phyloP scores from a whole-genome alignment of 1,140 invertebrate genomes.

The Copidosoma floridanum region DNA sequence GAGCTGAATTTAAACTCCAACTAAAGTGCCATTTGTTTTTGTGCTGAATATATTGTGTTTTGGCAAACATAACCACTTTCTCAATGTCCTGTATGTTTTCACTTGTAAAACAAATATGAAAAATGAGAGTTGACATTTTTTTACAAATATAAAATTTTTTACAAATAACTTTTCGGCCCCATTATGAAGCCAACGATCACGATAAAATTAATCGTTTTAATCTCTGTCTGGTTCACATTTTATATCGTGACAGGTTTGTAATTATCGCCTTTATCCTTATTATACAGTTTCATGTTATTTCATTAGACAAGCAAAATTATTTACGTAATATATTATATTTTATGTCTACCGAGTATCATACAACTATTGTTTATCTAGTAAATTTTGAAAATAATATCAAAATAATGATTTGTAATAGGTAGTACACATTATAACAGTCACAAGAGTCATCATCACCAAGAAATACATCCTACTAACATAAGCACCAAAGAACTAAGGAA shows the following conservation, averaged over 20 bases:
- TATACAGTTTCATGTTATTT: background rate
- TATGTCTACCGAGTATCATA: background rate
- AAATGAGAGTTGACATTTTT: background rate
- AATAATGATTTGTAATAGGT: background rate
- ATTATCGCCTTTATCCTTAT: too few relatives aligned
- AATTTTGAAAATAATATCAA: too few relatives aligned
- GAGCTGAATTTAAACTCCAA: too few relatives aligned
- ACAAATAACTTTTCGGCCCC: too few relatives aligned
- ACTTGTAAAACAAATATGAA: background rate
- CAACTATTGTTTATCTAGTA: too few relatives aligned
- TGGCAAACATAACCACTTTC: constrained; percentile 9
- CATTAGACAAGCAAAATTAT: background rate
- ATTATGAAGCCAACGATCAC: too few relatives aligned
- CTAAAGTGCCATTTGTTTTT: too few relatives aligned
- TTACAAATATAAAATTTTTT: background rate
- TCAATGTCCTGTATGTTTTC: background rate
- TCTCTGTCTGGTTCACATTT: too few relatives aligned
- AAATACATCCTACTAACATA: background rate
- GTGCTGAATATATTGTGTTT: constrained; percentile 3
- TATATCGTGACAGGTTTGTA: too few relatives aligned
- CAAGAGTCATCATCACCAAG: background rate
- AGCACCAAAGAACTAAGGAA: constrained; percentile 27
- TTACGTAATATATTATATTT: background rate
- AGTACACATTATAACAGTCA: background rate
- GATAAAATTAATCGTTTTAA: too few relatives aligned